Percentiles rank a stretch among this genome's conserved stretches.
phyloP scores from a whole-genome alignment of 2,888 invertebrate genomes.

The Tortricodes alternella region DNA sequence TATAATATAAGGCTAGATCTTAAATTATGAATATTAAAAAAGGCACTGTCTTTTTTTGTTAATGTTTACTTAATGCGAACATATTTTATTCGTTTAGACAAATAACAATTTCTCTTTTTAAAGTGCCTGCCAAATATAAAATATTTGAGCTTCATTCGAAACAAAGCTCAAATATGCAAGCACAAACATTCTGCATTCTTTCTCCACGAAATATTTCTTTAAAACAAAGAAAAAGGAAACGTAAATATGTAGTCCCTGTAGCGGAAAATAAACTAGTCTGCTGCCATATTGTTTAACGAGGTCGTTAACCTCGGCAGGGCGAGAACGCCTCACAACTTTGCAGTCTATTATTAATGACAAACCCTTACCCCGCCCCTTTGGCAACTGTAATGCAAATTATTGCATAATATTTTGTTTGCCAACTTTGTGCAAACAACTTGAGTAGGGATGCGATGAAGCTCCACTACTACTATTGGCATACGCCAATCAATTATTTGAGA shows the following conservation, averaged over 20 bases:
- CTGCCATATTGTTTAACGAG: slow-evolving; percentile 59
- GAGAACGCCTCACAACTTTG: slow-evolving; percentile 71
- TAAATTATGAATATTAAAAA: neutral
- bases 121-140: neutral
- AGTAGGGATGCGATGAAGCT: slow-evolving; percentile 12
- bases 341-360: slow-evolving; percentile 80
- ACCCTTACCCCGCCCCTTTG: slow-evolving; percentile 66
- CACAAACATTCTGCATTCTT: slow-evolving; percentile 15
- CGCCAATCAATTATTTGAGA: neutral
- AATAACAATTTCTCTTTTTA: slow-evolving; percentile 1
- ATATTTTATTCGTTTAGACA: neutral
- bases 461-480: neutral
- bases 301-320: slow-evolving; percentile 75
- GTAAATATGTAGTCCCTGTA: slow-evolving; percentile 62
- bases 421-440: slow-evolving; percentile 19
- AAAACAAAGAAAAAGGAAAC: slow-evolving; percentile 46
- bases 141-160: slow-evolving; percentile 10
- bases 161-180: slow-evolving; percentile 18
- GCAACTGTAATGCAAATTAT: slow-evolving; percentile 76
- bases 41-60: neutral
- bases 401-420: slow-evolving; percentile 72
- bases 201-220: slow-evolving; percentile 13
- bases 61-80: neutral
- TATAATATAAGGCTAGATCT: too few species aligned
- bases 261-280: slow-evolving; percentile 64